Base-by-base conservation (phyloP, 2,888 invertebrate genomes). In the Epiblema foenella region DNA sequence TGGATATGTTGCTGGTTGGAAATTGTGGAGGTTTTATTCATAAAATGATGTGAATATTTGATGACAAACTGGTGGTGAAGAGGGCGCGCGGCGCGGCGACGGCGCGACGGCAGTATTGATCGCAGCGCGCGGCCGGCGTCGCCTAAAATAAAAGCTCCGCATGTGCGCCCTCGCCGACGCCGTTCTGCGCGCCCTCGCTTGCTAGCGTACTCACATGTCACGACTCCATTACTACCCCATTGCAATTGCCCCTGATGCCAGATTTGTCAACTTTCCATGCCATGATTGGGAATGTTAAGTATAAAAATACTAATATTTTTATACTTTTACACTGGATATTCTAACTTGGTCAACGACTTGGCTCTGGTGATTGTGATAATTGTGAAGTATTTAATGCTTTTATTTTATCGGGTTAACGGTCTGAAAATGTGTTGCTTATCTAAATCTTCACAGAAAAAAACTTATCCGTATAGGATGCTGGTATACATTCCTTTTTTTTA, bases 81-180 rank as follows among this genome's bases (percentile, higher is more conserved):
- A 81, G 81, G 85, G 89, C 83, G 85, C 86, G 89, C 83, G 85
- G 85, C 91, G 93, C 93, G 90, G 84, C 92, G 70, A 73, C 75
- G 93, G 93, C 93, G 93, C 93, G 89, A 84, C 81, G 89, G 79
- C 90, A 88, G 91, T 93, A 93, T 93, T 93, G 93, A 93, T 93
- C 92, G 92, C 86, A 87, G 84, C 82, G 84, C 88, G 83, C 46
- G 59, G 42, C 90, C 89, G 91, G 89, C 91, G 91, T 90, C 88
- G 85, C 85, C 91, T 93, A 93, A 77, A 93, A 93, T 92, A 91
- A 92, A 64, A 92, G 90, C 91, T 90, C 87, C 82, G 89, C 90
- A 90, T 93, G 91, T 91, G 90, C 89, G 84, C 83, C 81, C 79
- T 78, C 78, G 78, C 67, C 77, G 76, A 73, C 78, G 77, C 77